These are phyloP conservation scores for Andrena cerasifolii DNA, from an alignment of 1,140 invertebrate species.

Conservation along the genomic window DNA sequence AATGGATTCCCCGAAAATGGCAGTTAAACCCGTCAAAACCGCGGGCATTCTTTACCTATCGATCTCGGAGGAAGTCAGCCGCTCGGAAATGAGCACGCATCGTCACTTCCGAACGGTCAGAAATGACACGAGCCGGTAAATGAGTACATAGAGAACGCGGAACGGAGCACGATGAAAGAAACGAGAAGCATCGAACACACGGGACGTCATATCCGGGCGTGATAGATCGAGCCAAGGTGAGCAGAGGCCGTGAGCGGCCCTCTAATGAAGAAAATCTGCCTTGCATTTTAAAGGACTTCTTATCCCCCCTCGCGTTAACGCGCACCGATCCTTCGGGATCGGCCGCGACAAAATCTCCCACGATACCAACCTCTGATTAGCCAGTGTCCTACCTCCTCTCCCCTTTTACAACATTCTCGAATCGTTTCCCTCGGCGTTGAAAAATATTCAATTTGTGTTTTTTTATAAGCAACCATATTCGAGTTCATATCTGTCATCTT, in stretches of 20 bases:
- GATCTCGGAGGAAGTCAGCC: neutral
- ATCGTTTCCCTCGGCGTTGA: too few species aligned
- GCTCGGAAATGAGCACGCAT: neutral
- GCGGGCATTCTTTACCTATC: too few species aligned
- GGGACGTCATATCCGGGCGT: constrained; percentile 71
- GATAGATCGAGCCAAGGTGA: constrained; percentile 73
- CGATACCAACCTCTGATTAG: neutral
- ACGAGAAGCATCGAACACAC: constrained; percentile 43
- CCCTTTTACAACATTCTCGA: too few species aligned
- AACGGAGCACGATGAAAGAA: constrained; percentile 39
- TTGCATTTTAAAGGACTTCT: constrained; percentile 69
- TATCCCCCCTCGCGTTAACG: constrained; percentile 9
- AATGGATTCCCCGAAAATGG: too few species aligned
- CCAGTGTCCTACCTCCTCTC: too few species aligned
- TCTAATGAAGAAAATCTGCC: constrained; percentile 72
- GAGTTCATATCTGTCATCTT: too few species aligned
- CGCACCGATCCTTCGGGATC: constrained; percentile 18
- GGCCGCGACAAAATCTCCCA: neutral
- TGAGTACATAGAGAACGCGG: constrained; percentile 41
- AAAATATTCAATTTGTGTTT: too few species aligned
- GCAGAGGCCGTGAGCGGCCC: constrained; percentile 70
- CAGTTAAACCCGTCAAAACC: too few species aligned
- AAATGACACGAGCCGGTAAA: neutral
- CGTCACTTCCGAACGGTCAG: neutral
- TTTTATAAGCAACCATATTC: too few species aligned